phyloP scores from a whole-genome alignment of 2,888 invertebrate genomes.

The Drosophila limbata region DNA sequence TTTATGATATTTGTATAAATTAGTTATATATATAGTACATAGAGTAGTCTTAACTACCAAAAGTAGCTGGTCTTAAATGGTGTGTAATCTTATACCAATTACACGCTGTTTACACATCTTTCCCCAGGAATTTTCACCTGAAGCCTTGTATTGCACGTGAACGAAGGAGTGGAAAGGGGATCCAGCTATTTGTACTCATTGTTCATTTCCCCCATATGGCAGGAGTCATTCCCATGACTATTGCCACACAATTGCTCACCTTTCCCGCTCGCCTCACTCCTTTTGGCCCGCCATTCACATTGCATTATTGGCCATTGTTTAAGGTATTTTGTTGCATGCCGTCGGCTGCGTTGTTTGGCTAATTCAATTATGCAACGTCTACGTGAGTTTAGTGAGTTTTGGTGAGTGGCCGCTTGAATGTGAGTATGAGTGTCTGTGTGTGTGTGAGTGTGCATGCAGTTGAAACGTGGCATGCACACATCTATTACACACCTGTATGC shows the following conservation, averaged over 20 bases:
- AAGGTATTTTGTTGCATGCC: constrained; percentile 51
- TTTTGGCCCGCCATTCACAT: constrained; percentile 36
- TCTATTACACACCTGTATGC: constrained; percentile 61
- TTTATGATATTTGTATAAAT: too few species aligned
- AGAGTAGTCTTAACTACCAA: too few species aligned
- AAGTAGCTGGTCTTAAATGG: background rate
- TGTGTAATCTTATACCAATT: constrained; percentile 31
- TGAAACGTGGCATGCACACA: constrained; percentile 49
- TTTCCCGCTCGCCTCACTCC: background rate
- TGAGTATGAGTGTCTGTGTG: constrained; percentile 26
- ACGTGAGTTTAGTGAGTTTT: constrained; percentile 34
- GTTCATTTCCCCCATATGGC: constrained; percentile 28
- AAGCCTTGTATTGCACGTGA: background rate
- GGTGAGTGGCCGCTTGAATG: constrained; percentile 24
- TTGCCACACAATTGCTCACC: constrained; percentile 44
- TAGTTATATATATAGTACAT: too few species aligned
- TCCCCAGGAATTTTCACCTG: constrained; percentile 16
- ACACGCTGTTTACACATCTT: constrained; percentile 24
- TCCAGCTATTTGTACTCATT: constrained; percentile 23
- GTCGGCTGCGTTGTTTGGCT: constrained; percentile 62
- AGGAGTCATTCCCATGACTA: constrained; percentile 21
- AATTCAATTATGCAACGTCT: constrained; percentile 70
- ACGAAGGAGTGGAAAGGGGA: background rate
- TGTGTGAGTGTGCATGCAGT: constrained; percentile 43
- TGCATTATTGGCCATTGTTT: constrained; percentile 62